These are phyloP conservation scores for Scaptomyza caliginosa DNA, from an alignment of 2,888 invertebrate genomes.

Conservation along the genomic window DNA sequence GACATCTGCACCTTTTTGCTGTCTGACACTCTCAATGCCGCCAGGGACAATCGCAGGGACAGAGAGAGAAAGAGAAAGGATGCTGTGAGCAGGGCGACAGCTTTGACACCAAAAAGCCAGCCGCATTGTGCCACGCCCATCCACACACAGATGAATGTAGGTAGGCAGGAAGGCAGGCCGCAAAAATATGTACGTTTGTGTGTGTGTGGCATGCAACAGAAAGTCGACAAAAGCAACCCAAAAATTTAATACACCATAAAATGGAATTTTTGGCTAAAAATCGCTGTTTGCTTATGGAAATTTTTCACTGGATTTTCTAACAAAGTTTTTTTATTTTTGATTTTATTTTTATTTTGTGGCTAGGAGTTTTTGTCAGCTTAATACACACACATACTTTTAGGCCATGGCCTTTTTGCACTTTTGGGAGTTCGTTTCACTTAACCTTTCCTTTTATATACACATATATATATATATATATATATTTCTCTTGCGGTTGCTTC, in stretches of 20 bases:
- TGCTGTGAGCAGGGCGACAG: conserved; percentile 49
- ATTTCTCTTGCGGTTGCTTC: conserved; percentile 5
- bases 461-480: conserved; percentile 34
- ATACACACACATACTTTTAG: conserved; percentile 14
- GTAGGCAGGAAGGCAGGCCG: conserved; percentile 11
- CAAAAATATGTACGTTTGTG: conserved; percentile 44
- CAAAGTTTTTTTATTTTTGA: conserved; percentile 44
- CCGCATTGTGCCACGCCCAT: conserved; percentile 66
- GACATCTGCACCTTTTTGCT: conserved; percentile 75
- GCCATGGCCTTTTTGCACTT: conserved; percentile 44
- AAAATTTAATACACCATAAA: conserved; percentile 52
- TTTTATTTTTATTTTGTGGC: conserved; percentile 65
- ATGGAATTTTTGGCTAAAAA: conserved; percentile 54
- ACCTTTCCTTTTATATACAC: conserved; percentile 40
- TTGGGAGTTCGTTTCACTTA: conserved; percentile 68
- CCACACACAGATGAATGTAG: conserved; percentile 6
- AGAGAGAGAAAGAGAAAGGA: not conserved
- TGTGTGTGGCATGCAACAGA: conserved; percentile 22
- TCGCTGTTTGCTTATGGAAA: conserved; percentile 69
- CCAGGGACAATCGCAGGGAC: conserved; percentile 7
- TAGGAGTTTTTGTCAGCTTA: conserved; percentile 59
- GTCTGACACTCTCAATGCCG: conserved; percentile 44
- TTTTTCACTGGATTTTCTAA: conserved; percentile 36
- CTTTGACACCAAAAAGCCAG: conserved; percentile 75
- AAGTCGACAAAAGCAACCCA: conserved; percentile 26